Evolutionary conservation across 2,797 vertebrate species (phyloP).

Genomic region (Galaxias olidus): DNA sequence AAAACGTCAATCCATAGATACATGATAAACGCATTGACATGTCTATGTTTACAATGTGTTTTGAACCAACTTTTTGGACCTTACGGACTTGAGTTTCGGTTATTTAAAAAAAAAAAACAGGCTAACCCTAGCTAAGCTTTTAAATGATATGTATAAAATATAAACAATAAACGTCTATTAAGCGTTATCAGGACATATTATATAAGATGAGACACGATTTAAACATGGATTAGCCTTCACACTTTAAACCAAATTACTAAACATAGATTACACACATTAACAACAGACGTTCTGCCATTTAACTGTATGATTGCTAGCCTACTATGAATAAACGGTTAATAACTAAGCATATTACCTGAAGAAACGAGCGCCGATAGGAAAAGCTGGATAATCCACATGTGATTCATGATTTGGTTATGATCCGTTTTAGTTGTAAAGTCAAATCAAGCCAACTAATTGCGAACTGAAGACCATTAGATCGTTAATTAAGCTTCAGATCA

Average conservation of each 20-base stretch:
- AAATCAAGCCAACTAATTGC: neutral
- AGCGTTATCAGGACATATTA: too few species aligned
- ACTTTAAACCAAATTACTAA: neutral
- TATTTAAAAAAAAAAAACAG: too few species aligned
- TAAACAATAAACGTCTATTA: too few species aligned
- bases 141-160: too few species aligned
- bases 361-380: slow-evolving; percentile 24
- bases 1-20: neutral
- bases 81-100: too few species aligned
- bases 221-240: too few species aligned
- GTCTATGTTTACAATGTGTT: neutral
- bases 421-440: slow-evolving; percentile 23
- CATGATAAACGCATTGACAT: neutral
- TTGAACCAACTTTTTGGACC: too few species aligned
- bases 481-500: slow-evolving; percentile 5
- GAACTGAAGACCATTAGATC: slow-evolving; percentile 30
- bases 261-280: too few species aligned
- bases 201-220: too few species aligned
- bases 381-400: slow-evolving; percentile 18
- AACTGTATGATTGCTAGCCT: neutral
- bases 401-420: slow-evolving; percentile 32
- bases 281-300: too few species aligned
- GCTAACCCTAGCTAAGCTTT: too few species aligned
- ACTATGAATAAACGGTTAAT: neutral
- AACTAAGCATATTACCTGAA: slow-evolving; percentile 41